These are phyloP conservation scores for Epicauta chinensis DNA, from an alignment of 1,140 invertebrate species.

Conservation along the genomic window DNA sequence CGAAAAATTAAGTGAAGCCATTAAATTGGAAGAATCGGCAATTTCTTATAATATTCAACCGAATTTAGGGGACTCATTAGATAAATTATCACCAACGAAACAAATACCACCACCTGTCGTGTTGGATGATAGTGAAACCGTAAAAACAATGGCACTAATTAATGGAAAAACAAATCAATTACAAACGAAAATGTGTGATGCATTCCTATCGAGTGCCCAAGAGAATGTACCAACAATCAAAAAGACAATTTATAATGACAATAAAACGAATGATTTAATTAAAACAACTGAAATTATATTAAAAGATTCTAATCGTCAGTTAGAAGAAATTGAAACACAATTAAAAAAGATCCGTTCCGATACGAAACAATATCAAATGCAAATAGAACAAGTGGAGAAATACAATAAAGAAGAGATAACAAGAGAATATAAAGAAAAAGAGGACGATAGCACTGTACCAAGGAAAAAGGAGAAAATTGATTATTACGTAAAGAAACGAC, in stretches of 20 bases:
- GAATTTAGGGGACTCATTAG: conserved; percentile 34
- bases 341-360: conserved; percentile 29
- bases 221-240: conserved; percentile 24
- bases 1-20: conserved; percentile 30
- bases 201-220: conserved; percentile 46
- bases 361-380: conserved; percentile 17
- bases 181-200: conserved; percentile 46
- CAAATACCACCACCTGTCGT: conserved; percentile 11
- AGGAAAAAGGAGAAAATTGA: conserved; percentile 45
- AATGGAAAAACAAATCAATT: conserved; percentile 1
- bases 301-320: conserved; percentile 34
- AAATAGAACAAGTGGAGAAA: conserved; percentile 35
- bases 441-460: conserved; percentile 39
- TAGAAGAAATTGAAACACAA: conserved; percentile 31
- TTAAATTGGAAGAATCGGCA: conserved; percentile 26
- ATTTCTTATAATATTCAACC: conserved; percentile 34
- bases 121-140: conserved; percentile 20
- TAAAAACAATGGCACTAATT: conserved; percentile 3
- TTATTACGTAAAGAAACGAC: conserved; percentile 38
- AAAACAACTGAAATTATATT: conserved; percentile 11
- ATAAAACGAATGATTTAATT: background rate
- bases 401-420: conserved; percentile 42
- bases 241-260: conserved; percentile 13
- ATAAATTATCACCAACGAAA: conserved; percentile 19
- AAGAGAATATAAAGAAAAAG: conserved; percentile 39